Conservation (phyloP, 2,113 vertebrate species). For the Neoarius graeffei region DNA sequence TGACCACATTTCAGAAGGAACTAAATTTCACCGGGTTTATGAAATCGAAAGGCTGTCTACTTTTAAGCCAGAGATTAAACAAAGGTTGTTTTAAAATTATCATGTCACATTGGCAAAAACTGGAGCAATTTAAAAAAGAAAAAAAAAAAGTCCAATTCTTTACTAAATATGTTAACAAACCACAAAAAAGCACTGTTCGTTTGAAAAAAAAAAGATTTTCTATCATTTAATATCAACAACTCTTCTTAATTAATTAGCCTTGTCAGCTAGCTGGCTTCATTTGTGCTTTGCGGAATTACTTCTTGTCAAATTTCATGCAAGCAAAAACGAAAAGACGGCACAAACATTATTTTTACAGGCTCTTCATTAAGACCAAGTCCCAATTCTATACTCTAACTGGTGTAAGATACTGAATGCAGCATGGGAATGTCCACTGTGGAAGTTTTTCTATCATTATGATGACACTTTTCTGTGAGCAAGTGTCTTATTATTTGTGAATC, state of each 20-base stretch:
- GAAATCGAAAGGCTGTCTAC: no score
- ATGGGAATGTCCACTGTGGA: neutral
- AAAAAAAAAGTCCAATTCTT: no score
- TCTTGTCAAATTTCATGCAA: neutral
- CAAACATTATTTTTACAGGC: neutral
- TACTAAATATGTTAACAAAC: no score
- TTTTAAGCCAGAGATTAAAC: no score
- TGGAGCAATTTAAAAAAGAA: no score
- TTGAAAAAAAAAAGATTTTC: no score
- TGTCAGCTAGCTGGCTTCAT: neutral
- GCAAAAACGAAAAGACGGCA: neutral
- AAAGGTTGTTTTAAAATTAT: no score
- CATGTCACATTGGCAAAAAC: no score
- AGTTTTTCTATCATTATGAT: neutral
- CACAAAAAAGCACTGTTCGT: no score
- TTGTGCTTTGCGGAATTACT: neutral
- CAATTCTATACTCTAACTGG: neutral
- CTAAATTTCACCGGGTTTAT: no score
- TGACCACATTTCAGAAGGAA: no score
- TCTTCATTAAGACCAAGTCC: neutral
- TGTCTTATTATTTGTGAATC: neutral
- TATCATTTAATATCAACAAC: neutral
- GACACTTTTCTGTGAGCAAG: neutral
- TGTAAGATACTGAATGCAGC: neutral
- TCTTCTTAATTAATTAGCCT: neutral